Percentiles rank a stretch among this genome's conserved stretches.
Conservation (phyloP, 2,888 invertebrate species). For the Invenusta paracnida region DNA sequence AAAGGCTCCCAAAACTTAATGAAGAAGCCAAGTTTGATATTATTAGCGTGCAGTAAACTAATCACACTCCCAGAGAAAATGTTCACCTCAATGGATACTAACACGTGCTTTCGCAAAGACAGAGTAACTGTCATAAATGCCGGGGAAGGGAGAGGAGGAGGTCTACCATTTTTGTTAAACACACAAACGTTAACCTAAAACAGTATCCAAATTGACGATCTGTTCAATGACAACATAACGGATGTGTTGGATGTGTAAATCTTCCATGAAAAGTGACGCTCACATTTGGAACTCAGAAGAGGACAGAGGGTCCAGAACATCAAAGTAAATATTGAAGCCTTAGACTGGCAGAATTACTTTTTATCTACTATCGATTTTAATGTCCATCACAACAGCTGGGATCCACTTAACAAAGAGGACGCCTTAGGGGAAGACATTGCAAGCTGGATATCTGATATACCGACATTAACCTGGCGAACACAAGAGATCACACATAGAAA, state of each 20-base stretch:
- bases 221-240: neutral
- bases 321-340: neutral
- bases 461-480: neutral
- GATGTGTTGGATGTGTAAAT: neutral
- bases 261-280: neutral
- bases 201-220: neutral
- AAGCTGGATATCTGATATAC: neutral
- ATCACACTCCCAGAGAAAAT: too few species aligned
- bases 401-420: neutral
- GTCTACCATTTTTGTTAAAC: too few species aligned
- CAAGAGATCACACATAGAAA: neutral
- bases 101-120: too few species aligned
- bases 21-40: too few species aligned
- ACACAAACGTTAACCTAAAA: too few species aligned
- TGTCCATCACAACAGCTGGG: neutral
- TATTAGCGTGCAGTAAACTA: too few species aligned
- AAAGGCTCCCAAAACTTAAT: too few species aligned
- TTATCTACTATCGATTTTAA: neutral
- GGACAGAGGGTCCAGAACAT: neutral
- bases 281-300: neutral
- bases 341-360: neutral
- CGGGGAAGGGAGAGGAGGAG: too few species aligned
- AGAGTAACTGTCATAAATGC: too few species aligned
- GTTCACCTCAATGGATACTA: too few species aligned
- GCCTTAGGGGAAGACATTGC: neutral